These are phyloP conservation scores for Brachyhypopomus occidentalis DNA, from an alignment of 2,113 vertebrate genomes.

Conservation along the genomic window DNA sequence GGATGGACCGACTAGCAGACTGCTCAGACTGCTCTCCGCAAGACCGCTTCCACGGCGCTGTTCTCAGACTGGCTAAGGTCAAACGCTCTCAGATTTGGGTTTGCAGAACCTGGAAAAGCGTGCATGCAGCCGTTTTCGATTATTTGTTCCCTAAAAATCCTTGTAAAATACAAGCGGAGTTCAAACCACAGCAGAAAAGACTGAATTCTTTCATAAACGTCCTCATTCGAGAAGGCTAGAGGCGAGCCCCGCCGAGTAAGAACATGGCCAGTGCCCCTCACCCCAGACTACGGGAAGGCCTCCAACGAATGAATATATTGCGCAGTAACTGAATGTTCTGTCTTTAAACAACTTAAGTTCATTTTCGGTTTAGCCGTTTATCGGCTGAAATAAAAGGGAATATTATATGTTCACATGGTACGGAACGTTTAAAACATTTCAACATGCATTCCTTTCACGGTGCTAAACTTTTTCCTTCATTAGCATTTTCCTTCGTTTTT, in stretches of 20 bases:
- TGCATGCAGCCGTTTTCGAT: constrained; percentile 74
- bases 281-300: not conserved
- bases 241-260: constrained; percentile 56
- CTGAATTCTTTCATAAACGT: constrained; percentile 75
- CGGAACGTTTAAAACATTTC: not conserved
- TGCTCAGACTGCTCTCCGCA: constrained; percentile 14
- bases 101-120: constrained; percentile 31
- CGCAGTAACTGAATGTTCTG: constrained; percentile 53
- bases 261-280: constrained; percentile 37
- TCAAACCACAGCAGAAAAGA: constrained; percentile 77
- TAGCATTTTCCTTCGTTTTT: constrained; percentile 20
- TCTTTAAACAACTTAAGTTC: constrained; percentile 58
- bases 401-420: constrained; percentile 5
- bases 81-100: constrained; percentile 17
- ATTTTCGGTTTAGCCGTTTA: constrained; percentile 50
- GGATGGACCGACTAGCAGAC: not conserved
- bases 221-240: constrained; percentile 63
- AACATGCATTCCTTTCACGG: not conserved
- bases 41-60: not conserved
- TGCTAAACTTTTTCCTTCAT: constrained; percentile 10
- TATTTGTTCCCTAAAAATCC: constrained; percentile 75
- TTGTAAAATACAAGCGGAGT: constrained; percentile 71
- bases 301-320: constrained; percentile 52
- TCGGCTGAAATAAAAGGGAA: constrained; percentile 34
- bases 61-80: constrained; percentile 22